A percentile compares a stretch with the other conserved stretches of the same genome.
Conservation (phyloP, 2,113 vertebrate species). For the Podiceps cristatus region DNA sequence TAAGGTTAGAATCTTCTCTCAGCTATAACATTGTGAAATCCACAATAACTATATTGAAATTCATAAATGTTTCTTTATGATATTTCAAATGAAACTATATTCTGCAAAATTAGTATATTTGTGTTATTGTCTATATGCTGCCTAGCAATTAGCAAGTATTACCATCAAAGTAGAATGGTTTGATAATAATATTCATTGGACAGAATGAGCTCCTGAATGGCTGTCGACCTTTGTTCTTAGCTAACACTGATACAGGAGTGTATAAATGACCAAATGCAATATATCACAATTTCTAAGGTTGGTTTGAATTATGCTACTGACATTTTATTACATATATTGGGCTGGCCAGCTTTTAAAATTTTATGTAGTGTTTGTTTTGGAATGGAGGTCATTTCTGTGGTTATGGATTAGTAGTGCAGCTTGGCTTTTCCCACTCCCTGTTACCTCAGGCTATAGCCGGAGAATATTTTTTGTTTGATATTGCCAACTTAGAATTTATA, state of each 20-base stretch:
- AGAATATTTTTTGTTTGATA: slow-evolving; percentile 58
- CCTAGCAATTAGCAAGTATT: background rate
- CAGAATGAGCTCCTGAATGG: background rate
- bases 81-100: background rate
- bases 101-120: background rate
- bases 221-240: background rate
- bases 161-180: background rate
- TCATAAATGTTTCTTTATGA: background rate
- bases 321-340: slow-evolving; percentile 32
- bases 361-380: slow-evolving; percentile 57
- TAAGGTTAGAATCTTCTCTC: background rate
- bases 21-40: background rate
- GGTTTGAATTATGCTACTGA: slow-evolving; percentile 21
- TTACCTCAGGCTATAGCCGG: slow-evolving; percentile 48
- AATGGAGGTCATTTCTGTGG: slow-evolving; percentile 55
- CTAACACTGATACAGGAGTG: background rate
- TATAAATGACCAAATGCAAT: background rate
- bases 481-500: slow-evolving; percentile 67
- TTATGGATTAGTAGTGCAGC: slow-evolving; percentile 45
- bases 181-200: background rate
- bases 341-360: slow-evolving; percentile 37
- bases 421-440: slow-evolving; percentile 37
- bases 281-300: slow-evolving; percentile 19
- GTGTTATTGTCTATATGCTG: background rate
- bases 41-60: background rate